Base-by-base conservation (phyloP, 2,797 vertebrate species). In the Pipistrellus nathusii region DNA sequence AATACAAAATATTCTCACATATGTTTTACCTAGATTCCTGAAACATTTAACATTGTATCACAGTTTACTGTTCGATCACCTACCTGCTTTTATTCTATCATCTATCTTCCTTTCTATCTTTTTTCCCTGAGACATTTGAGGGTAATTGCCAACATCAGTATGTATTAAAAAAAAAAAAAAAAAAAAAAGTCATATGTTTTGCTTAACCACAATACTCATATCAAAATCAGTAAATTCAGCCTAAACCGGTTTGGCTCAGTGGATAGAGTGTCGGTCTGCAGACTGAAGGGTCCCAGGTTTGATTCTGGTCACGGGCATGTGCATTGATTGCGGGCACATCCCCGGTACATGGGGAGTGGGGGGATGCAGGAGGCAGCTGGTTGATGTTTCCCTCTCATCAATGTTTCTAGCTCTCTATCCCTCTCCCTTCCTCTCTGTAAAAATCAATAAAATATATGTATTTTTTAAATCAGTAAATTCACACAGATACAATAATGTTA, bases 211-310 rank as follows among this genome's bases (percentile, higher is more conserved):
- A 66, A 35, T 57, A 44, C 55, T 73, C 41, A 21, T 48, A 75
- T n/a, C 64, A 88, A 95, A 95, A 72, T 62, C 66, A 48, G 44
- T 10, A 62, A 72, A 86, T 62, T 84, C 84, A 80, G 44, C 44
- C 44, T 44, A 44, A 44, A 44, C 44, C 44, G 44, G 44, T 44
- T 44, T 44, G 44, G 44, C 44, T 44, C 44, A 44, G 44, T 44
- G 44, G 44, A 44, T 44, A 44, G 44, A 44, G 44, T 10, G 6
- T 44, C 10, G 44, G 44, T 44, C 44, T 44, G 44, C 10, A 11
- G 44, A 44, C 44, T 41, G 38, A 41, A 41, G 38, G 44, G 44
- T 44, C 44, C 10, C 44, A 44, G 44, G 44, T 44, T 44, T 44
- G 44, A 44, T 44, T 44, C 44, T 11, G 44, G 10, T 44, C 44